Percentiles rank a stretch among this genome's conserved stretches.
phyloP scores from a whole-genome alignment of 2,113 vertebrate genomes.

The Scytalopus superciliaris region DNA sequence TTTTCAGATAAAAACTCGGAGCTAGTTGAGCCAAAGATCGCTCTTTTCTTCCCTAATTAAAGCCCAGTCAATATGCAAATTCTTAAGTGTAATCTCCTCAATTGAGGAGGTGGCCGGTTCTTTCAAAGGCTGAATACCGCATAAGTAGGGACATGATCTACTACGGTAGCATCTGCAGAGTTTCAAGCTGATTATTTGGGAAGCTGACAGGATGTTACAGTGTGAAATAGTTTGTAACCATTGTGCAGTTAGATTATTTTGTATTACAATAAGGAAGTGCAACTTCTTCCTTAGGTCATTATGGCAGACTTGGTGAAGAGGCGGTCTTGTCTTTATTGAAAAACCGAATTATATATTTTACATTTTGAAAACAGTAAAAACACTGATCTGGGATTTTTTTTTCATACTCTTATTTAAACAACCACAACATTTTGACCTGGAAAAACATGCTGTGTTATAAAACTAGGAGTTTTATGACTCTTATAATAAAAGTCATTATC shows the following conservation, averaged over 20 bases:
- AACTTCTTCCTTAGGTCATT: background rate
- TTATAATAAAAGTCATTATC: background rate
- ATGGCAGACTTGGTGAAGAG: background rate
- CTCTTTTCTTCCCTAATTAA: background rate
- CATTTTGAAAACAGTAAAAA: background rate
- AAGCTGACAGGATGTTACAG: constrained; percentile 31
- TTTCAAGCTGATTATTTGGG: background rate
- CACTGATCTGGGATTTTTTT: background rate
- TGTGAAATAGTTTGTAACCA: constrained; percentile 9
- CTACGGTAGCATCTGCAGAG: background rate
- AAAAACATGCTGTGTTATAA: background rate
- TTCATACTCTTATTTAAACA: background rate
- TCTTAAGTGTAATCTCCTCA: background rate
- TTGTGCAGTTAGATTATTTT: background rate
- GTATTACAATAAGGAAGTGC: constrained; percentile 26
- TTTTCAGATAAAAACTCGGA: background rate
- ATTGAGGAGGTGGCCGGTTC: rapidly evolving
- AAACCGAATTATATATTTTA: background rate
- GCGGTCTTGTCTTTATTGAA: background rate
- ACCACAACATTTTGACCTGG: background rate
- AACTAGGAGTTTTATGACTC: background rate
- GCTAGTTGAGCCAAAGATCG: background rate
- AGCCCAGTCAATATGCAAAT: background rate
- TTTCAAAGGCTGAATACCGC: background rate
- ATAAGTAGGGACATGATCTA: background rate